Conservation (phyloP, 92 coral and sea anemone species). For the Palythoa grandis region DNA sequence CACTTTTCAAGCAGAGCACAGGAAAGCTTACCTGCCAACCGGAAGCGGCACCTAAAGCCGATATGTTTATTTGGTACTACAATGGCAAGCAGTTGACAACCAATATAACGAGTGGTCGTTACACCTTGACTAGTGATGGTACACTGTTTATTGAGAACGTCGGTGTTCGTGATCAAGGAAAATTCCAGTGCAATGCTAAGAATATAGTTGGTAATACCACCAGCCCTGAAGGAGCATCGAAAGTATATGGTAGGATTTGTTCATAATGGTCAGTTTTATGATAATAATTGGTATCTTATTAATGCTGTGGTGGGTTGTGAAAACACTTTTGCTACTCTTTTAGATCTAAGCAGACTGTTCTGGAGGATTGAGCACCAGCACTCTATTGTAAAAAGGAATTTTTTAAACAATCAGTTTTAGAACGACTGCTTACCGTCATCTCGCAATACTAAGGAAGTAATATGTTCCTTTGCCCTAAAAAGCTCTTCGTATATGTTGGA, state of each 20-base stretch:
- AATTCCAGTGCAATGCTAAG: slow-evolving; percentile 43
- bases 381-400: too few relatives aligned
- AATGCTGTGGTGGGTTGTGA: too few relatives aligned
- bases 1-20: slow-evolving; percentile 63
- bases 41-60: slow-evolving; percentile 80
- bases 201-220: slow-evolving; percentile 45
- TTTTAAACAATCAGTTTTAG: too few relatives aligned
- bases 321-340: too few relatives aligned
- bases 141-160: slow-evolving; percentile 56
- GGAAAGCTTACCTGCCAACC: slow-evolving; percentile 72
- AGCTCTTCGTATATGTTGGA: too few relatives aligned
- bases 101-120: background rate
- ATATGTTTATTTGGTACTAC: slow-evolving; percentile 35
- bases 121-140: slow-evolving; percentile 32
- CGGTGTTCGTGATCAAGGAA: slow-evolving; percentile 47
- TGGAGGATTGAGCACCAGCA: too few relatives aligned
- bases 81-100: background rate
- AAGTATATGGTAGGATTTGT: slow-evolving; percentile 48
- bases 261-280: background rate
- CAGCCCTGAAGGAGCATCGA: slow-evolving; percentile 13
- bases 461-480: too few relatives aligned
- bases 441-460: too few relatives aligned
- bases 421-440: too few relatives aligned
- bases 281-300: too few relatives aligned
- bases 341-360: too few relatives aligned